Evolutionary conservation across 2,113 vertebrate genomes (phyloP).

Genomic region (Meles meles): DNA sequence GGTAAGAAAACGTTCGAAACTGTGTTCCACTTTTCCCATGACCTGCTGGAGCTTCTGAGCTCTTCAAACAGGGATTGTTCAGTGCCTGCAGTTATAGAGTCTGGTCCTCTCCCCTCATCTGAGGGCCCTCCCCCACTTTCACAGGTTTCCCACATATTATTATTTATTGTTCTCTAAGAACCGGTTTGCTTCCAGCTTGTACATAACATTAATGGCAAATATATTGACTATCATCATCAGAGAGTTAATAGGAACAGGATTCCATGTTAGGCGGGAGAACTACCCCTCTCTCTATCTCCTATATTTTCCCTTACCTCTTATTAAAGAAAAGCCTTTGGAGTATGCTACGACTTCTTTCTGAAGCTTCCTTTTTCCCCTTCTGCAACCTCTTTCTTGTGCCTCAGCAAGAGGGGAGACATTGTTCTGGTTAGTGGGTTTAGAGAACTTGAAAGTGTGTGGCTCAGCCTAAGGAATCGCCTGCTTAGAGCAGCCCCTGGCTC

Average conservation of each 20-base stretch:
- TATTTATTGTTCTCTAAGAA: background rate
- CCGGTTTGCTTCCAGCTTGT: background rate
- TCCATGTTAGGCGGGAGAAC: background rate
- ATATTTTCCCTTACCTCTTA: background rate
- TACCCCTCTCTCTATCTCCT: background rate
- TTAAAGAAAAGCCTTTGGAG: background rate
- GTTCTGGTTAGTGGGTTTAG: background rate
- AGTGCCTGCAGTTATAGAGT: background rate
- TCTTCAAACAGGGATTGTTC: background rate
- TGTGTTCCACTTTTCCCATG: background rate
- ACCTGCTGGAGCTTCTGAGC: background rate
- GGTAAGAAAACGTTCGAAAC: background rate
- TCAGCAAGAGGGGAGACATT: background rate
- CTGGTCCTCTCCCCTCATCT: background rate
- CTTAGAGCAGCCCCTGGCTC: fast-evolving
- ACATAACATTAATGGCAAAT: background rate
- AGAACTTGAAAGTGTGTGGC: background rate
- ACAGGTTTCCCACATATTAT: background rate
- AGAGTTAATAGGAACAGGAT: background rate
- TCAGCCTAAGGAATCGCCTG: background rate
- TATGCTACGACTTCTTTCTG: background rate
- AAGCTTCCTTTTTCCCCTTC: background rate
- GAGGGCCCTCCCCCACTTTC: background rate
- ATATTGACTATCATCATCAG: background rate
- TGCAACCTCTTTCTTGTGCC: background rate